A percentile compares a stretch with the other conserved stretches of the same genome.
These are phyloP conservation scores for Homarus gammarus DNA, from an alignment of 2,888 invertebrate species.

Conservation along the genomic window DNA sequence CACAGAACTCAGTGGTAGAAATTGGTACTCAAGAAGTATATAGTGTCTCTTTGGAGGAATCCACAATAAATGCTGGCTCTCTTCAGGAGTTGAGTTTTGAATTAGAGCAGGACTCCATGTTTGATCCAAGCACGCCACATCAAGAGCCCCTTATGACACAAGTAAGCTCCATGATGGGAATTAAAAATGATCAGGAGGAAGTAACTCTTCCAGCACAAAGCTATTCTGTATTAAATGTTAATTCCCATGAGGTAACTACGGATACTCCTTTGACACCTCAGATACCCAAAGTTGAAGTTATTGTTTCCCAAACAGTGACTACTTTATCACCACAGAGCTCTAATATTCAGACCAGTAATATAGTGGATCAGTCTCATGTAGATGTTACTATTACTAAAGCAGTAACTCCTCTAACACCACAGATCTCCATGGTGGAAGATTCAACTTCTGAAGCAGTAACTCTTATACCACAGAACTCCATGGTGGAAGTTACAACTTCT, in stretches of 20 bases:
- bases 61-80: too few relatives aligned
- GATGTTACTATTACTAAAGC: background rate
- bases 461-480: background rate
- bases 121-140: conserved; percentile 2
- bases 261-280: background rate
- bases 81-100: too few relatives aligned
- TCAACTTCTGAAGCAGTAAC: background rate
- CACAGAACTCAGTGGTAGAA: background rate
- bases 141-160: too few relatives aligned
- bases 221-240: background rate
- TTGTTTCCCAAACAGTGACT: background rate
- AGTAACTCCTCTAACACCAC: conserved; percentile 25
- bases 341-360: too few relatives aligned
- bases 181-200: too few relatives aligned
- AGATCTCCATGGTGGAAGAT: background rate
- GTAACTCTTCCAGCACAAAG: conserved; percentile 4
- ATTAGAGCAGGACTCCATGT: too few relatives aligned
- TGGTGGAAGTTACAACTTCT: background rate
- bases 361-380: too few relatives aligned
- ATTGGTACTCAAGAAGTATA: too few relatives aligned
- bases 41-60: too few relatives aligned
- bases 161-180: background rate
- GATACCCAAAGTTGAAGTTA: background rate
- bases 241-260: too few relatives aligned
- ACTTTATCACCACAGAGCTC: conserved; percentile 14